A percentile compares a stretch with the other conserved stretches of the same genome.
phyloP scores from a whole-genome alignment of 2,797 vertebrate species.

The Varecia variegata region DNA sequence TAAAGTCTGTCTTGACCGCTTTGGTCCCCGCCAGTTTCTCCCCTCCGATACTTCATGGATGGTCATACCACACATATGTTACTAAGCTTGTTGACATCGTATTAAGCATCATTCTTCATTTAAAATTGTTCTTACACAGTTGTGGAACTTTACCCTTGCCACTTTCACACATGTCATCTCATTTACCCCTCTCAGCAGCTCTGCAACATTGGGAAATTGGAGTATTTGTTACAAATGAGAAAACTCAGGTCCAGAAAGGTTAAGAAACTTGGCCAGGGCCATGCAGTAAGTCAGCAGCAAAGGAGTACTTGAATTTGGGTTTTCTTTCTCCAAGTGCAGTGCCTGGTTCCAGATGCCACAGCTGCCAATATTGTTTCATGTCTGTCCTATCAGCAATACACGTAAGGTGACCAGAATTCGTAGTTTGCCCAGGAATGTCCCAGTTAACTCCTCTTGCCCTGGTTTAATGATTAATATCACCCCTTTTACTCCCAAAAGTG shows the following conservation, averaged over 20 bases:
- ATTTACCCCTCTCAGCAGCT: neutral
- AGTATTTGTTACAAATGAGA: neutral
- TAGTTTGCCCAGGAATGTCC: neutral
- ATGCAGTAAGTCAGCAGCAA: neutral
- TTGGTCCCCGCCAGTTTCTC: neutral
- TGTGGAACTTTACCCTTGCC: neutral
- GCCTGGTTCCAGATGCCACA: neutral
- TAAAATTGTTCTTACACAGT: neutral
- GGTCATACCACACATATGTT: neutral
- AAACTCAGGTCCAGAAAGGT: neutral
- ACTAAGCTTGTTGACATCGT: neutral
- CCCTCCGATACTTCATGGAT: neutral
- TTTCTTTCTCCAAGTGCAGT: neutral
- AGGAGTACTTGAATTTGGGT: neutral
- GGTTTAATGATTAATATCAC: neutral
- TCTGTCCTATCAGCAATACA: neutral
- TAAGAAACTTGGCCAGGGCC: neutral
- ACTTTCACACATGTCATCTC: neutral
- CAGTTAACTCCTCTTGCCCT: neutral
- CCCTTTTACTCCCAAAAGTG: neutral
- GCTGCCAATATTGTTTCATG: neutral
- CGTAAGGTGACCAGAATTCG: neutral
- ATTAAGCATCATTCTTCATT: neutral
- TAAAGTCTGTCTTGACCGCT: neutral
- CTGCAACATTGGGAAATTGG: neutral